A percentile compares a stretch with the other conserved stretches of the same genome.
These are phyloP conservation scores for Knipowitschia caucasica DNA, from an alignment of 2,797 vertebrate species.

Conservation along the genomic window DNA sequence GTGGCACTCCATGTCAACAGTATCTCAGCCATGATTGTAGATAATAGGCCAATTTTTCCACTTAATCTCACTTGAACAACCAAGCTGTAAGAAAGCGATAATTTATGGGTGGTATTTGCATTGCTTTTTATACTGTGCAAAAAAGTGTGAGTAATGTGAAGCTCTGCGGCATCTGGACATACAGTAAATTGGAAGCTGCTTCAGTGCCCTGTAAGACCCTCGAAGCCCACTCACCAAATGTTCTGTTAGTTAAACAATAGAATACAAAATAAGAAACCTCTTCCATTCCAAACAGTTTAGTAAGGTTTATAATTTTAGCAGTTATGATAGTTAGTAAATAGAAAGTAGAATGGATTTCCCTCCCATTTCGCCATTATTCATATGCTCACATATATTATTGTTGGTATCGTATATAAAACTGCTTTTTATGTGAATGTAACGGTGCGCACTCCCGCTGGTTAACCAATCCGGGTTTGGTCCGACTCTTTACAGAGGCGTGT, in stretches of 20 bases:
- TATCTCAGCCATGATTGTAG: no score
- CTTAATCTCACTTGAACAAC: not conserved
- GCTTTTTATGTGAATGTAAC: no score
- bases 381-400: no score
- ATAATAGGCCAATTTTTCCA: not conserved
- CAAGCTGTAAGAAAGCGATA: not conserved
- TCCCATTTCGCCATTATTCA: no score
- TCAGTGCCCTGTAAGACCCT: not conserved
- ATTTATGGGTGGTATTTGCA: not conserved
- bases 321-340: no score
- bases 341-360: no score
- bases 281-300: slow-evolving; percentile 18
- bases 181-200: slow-evolving; percentile 1
- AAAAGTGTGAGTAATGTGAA: not conserved
- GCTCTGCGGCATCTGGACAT: slow-evolving; percentile 1
- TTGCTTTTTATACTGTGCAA: not conserved
- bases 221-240: slow-evolving; percentile 9
- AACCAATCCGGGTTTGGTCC: no score
- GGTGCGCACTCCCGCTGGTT: no score
- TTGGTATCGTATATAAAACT: no score
- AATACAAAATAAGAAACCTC: slow-evolving; percentile 3
- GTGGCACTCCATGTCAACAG: no score
- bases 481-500: no score
- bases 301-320: no score
- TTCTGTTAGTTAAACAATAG: not conserved